These are phyloP conservation scores for Lates calcarifer DNA, from an alignment of 2,113 vertebrate genomes.

Conservation along the genomic window DNA sequence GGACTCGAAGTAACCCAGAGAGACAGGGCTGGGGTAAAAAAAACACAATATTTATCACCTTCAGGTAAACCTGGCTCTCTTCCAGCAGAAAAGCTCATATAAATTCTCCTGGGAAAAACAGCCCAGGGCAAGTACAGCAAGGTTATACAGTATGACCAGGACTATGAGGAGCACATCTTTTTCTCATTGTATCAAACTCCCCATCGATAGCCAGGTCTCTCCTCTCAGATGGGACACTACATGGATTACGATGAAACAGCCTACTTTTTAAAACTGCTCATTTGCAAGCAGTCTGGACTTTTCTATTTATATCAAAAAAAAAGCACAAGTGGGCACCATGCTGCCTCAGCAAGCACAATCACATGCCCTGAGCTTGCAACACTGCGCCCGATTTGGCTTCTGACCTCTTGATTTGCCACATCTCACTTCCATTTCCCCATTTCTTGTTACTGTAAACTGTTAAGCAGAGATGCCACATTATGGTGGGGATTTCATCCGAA, in stretches of 20 bases:
- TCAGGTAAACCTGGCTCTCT: constrained; percentile 10
- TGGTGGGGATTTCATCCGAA: neutral
- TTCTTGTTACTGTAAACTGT: neutral
- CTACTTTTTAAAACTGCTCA: neutral
- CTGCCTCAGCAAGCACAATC: constrained; percentile 46
- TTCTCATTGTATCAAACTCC: neutral
- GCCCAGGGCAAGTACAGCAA: constrained; percentile 17
- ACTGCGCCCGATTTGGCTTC: constrained; percentile 2
- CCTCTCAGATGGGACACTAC: neutral
- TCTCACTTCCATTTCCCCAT: constrained; percentile 48
- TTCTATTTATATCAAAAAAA: neutral
- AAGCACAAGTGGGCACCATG: constrained; percentile 17
- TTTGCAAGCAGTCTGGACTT: neutral
- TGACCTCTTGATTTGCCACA: constrained; percentile 28
- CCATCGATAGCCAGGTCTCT: neutral
- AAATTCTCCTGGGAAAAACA: constrained; percentile 7
- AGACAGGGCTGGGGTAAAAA: constrained; percentile 15
- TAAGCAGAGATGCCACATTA: neutral
- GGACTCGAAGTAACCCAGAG: constrained; percentile 47
- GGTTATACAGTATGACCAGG: neutral
- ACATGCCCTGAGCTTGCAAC: constrained; percentile 40
- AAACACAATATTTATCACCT: constrained; percentile 37
- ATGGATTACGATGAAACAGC: neutral
- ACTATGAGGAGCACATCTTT: constrained; percentile 12
- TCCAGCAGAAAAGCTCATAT: constrained; percentile 23